These are phyloP conservation scores for Pseudomyrmex gracilis DNA, from an alignment of 1,140 invertebrate genomes.

Conservation along the genomic window DNA sequence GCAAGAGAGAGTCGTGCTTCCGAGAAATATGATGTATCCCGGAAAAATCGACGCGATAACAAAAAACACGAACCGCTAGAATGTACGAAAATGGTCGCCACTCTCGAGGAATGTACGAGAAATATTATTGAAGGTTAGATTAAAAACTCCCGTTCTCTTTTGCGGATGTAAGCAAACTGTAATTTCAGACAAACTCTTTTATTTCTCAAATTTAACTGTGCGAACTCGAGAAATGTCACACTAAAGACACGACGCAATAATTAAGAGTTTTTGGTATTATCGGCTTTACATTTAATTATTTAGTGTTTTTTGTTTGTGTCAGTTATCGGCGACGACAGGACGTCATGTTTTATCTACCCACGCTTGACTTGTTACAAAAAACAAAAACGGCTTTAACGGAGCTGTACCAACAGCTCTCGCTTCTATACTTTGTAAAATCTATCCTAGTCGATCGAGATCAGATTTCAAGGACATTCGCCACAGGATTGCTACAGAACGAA, in stretches of 20 bases:
- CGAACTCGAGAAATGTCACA: background rate
- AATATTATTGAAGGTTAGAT: conserved; percentile 76
- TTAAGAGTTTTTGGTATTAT: background rate
- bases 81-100: conserved; percentile 65
- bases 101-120: conserved; percentile 71
- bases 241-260: background rate
- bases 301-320: background rate
- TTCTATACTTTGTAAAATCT: conserved; percentile 24
- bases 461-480: conserved; percentile 33
- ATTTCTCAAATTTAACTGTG: background rate
- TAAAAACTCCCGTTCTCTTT: background rate
- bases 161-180: background rate
- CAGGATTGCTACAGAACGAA: conserved; percentile 5
- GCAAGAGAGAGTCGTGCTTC: conserved; percentile 15
- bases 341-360: background rate
- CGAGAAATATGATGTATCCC: conserved; percentile 49
- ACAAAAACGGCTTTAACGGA: background rate
- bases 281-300: conserved; percentile 45
- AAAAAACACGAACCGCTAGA: conserved; percentile 57
- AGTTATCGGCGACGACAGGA: background rate
- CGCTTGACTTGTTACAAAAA: conserved; percentile 8
- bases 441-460: conserved; percentile 25
- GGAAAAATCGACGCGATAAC: conserved; percentile 57
- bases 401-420: conserved; percentile 12
- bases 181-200: background rate